Evolutionary conservation across 2,888 invertebrate genomes (phyloP).

Genomic region (Drosophila pegasa): DNA sequence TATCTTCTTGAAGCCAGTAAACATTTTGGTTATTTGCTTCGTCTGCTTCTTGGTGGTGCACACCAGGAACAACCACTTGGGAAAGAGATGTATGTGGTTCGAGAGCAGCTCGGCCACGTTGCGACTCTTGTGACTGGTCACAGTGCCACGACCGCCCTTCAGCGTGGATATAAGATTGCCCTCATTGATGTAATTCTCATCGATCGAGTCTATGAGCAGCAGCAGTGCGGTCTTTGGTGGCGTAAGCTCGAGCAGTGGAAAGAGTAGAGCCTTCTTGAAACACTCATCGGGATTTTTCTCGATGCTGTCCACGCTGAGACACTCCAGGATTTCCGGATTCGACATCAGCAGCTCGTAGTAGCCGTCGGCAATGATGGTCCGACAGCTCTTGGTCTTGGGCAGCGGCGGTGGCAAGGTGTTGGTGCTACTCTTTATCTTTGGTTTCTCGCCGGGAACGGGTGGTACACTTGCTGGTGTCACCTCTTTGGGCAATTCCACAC

Average conservation of each 20-base stretch:
- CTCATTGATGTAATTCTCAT: constrained; percentile 90
- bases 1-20: constrained; percentile 95
- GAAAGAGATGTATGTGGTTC: constrained; percentile 95
- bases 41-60: constrained; percentile 95
- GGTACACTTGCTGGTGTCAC: constrained; percentile 16
- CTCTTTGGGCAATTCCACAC: constrained; percentile 22
- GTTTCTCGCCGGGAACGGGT: constrained; percentile 63
- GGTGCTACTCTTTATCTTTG: constrained; percentile 38
- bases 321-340: constrained; percentile 93
- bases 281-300: constrained; percentile 96
- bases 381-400: constrained; percentile 87
- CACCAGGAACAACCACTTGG: constrained; percentile 96
- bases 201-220: constrained; percentile 96
- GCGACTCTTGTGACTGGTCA: constrained; percentile 85
- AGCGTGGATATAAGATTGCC: constrained; percentile 86
- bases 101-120: constrained; percentile 94
- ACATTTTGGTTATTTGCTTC: constrained; percentile 92
- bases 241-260: constrained; percentile 93
- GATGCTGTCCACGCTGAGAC: constrained; percentile 91
- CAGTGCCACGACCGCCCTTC: constrained; percentile 83
- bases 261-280: constrained; percentile 93
- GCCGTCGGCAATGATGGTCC: constrained; percentile 90
- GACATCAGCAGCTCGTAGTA: constrained; percentile 91
- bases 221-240: constrained; percentile 94
- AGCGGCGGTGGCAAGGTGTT: constrained; percentile 84